Base-by-base conservation (phyloP, 2,797 vertebrate species). In the Alosa sapidissima region DNA sequence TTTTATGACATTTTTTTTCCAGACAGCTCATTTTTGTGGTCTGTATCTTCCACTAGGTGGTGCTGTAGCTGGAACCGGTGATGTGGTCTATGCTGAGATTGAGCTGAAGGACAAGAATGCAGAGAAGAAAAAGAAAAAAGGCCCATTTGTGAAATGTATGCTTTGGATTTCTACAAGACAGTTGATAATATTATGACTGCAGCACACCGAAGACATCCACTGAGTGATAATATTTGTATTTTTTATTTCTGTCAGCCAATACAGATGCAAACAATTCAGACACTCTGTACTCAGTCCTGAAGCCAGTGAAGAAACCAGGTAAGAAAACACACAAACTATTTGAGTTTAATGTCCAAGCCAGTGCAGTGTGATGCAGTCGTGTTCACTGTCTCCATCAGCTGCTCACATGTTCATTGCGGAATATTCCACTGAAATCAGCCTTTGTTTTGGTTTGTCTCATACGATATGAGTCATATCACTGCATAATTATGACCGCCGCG, bases 1-100 rank as follows among this genome's bases (percentile, higher is more conserved):
- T n/a, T n/a, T n/a, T n/a, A n/a, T n/a, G 8, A 19, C 16, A 55
- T 55, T 16, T 55, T 55, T 55, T 4, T 5, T 4, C 5, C n/a
- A 28, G 0, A 21, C 72, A 19, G 2, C 33, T 33, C 2, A 78
- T 45, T 78, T 72, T 16, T 72, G 14, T 75, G 1, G 2, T 45
- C 36, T 78, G 33, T 16, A 19, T 21, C 1, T 47, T 45, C 9
- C 36, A 78, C 41, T 47, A 78, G 72, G 72, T 78, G 72, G 41
- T 2, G 72, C 72, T 78, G 36, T 47, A 36, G 41, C 16, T 78
- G 36, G 72, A 78, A 21, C 9, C 6, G 36, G 6, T 45, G 72
- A 47, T 47, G 72, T 47, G 72, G 36, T 78, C 72, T 78, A 47
- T 47, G 72, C 72, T n/a, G 72, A 78, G 14, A 47, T 78, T n/a